Evolutionary conservation across 2,888 invertebrate genomes (phyloP).

Genomic region (Hermaeophaga mercurialis): DNA sequence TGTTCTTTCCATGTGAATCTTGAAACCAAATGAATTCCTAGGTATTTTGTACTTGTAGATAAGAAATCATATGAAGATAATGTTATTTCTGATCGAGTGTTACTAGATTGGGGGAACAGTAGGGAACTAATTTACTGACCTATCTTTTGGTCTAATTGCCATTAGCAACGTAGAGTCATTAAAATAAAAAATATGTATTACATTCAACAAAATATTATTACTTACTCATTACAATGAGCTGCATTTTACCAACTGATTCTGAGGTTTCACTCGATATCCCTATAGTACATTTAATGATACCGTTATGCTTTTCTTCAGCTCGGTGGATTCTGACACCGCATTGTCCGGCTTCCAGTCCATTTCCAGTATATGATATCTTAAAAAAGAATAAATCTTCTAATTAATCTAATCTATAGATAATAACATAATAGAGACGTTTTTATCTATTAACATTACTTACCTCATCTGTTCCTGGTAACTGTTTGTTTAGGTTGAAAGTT

Average conservation of each 20-base stretch:
- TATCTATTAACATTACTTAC: conserved; percentile 51
- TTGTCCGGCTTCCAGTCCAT: conserved; percentile 65
- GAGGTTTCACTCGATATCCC: conserved; percentile 63
- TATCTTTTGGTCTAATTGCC: too few species aligned
- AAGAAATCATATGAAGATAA: too few species aligned
- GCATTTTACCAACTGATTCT: conserved; percentile 66
- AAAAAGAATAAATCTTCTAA: not conserved
- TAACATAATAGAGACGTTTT: not conserved
- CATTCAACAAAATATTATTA: too few species aligned
- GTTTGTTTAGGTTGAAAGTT: conserved; percentile 59
- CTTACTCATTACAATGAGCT: conserved; percentile 75
- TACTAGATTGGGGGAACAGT: too few species aligned
- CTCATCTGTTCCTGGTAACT: conserved; percentile 44
- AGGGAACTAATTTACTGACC: too few species aligned
- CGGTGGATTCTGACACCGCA: conserved; percentile 73
- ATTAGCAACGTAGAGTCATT: too few species aligned
- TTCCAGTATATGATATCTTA: conserved; percentile 58
- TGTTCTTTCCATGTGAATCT: too few species aligned
- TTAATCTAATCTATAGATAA: not conserved
- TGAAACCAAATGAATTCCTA: too few species aligned
- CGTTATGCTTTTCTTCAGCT: conserved; percentile 71
- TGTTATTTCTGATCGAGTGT: too few species aligned
- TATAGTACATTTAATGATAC: conserved; percentile 70
- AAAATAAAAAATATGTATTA: too few species aligned
- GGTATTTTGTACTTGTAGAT: not conserved